These are phyloP conservation scores for Dolichallabes microphthalmus DNA, from an alignment of 2,113 vertebrate species.

Conservation along the genomic window DNA sequence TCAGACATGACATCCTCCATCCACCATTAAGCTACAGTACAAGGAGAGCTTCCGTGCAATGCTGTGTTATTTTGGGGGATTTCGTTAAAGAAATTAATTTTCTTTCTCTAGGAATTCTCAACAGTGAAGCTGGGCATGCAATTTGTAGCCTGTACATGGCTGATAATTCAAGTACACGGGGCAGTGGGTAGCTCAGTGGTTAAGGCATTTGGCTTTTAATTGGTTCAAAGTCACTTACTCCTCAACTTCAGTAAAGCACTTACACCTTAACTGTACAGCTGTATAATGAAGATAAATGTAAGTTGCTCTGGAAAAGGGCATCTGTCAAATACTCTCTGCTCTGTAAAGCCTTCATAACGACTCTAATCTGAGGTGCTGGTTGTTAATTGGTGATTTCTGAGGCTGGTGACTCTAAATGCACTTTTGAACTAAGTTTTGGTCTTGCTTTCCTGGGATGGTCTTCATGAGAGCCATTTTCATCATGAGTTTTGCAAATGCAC, in stretches of 20 bases:
- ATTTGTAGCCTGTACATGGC: background rate
- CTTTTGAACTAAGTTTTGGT: too few species aligned
- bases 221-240: background rate
- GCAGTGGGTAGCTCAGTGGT: background rate
- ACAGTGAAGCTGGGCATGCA: background rate
- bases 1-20: background rate
- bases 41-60: background rate
- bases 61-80: background rate
- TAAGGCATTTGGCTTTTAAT: background rate
- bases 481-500: too few species aligned
- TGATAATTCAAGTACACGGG: background rate
- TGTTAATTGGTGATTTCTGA: too few species aligned
- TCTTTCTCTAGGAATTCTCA: background rate
- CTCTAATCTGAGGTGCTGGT: too few species aligned
- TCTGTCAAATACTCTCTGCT: background rate
- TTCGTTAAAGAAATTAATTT: background rate
- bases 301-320: background rate
- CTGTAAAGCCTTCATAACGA: too few species aligned
- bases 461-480: too few species aligned
- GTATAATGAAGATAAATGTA: background rate
- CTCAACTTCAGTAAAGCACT: background rate
- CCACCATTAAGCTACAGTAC: background rate
- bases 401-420: too few species aligned
- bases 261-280: background rate
- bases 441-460: too few species aligned